Conservation (phyloP, 2,113 vertebrate genomes). For the Corythoichthys haematopterus region DNA sequence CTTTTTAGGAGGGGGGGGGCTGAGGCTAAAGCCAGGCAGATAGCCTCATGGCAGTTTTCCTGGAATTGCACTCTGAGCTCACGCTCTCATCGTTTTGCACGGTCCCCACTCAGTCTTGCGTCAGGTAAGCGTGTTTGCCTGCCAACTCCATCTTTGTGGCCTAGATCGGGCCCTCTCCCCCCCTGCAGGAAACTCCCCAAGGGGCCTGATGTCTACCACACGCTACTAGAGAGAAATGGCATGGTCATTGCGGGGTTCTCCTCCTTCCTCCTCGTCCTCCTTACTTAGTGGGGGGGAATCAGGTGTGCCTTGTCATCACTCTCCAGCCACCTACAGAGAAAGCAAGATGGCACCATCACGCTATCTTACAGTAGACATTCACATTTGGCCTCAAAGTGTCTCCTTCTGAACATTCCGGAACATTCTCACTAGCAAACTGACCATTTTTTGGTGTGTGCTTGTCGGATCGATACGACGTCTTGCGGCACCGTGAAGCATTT, state of each 20-base stretch:
- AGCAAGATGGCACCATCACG: conserved; percentile 70
- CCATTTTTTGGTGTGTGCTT: not conserved
- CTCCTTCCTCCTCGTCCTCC: conserved; percentile 40
- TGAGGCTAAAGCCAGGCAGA: conserved; percentile 58
- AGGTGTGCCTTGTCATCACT: conserved; percentile 63
- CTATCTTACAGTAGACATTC: conserved; percentile 47
- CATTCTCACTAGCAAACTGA: not conserved
- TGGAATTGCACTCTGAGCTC: conserved; percentile 2
- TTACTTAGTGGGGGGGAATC: conserved; percentile 44
- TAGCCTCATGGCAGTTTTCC: conserved; percentile 55
- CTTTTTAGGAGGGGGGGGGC: not conserved
- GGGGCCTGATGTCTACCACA: conserved; percentile 48
- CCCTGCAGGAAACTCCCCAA: conserved; percentile 60
- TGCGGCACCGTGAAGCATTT: conserved; percentile 20
- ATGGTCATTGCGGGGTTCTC: conserved; percentile 59
- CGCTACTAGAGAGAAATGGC: conserved; percentile 62
- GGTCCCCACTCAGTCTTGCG: conserved; percentile 45
- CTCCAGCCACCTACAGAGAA: conserved; percentile 70
- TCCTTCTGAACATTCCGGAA: not conserved
- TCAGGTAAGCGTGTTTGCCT: conserved; percentile 46
- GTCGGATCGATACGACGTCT: conserved; percentile 3
- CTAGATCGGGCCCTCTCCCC: conserved; percentile 62
- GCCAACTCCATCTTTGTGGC: conserved; percentile 62
- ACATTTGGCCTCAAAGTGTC: not conserved
- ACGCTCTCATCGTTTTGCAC: conserved; percentile 20